Evolutionary conservation across 2,113 vertebrate species (phyloP).

Genomic region (Lanius ludovicianus): DNA sequence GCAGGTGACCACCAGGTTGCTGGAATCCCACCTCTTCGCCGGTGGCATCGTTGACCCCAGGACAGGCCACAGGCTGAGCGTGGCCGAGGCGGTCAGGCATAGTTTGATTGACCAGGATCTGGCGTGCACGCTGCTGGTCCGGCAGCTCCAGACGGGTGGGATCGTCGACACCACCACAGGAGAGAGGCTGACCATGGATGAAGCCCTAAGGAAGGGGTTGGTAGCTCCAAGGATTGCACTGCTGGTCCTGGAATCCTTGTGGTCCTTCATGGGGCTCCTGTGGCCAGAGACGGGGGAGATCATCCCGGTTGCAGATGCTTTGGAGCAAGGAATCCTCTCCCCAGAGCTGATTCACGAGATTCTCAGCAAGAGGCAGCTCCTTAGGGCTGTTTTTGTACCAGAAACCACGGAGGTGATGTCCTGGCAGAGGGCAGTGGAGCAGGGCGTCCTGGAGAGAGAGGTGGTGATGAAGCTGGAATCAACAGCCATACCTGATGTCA

Average conservation of each 20-base stretch:
- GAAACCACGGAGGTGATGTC: conserved; percentile 80
- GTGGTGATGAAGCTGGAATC: conserved; percentile 73
- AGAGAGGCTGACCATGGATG: conserved; percentile 81
- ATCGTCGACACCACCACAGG: conserved; percentile 81
- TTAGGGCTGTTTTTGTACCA: conserved; percentile 82
- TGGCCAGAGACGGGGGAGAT: conserved; percentile 91
- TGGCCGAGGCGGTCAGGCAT: conserved; percentile 82
- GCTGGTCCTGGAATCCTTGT: conserved; percentile 85
- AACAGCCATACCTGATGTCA: conserved; percentile 79
- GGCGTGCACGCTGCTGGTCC: conserved; percentile 82
- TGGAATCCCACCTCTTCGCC: conserved; percentile 93
- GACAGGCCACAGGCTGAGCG: conserved; percentile 84
- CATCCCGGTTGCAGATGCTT: conserved; percentile 77
- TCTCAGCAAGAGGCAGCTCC: conserved; percentile 77
- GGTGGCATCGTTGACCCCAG: conserved; percentile 92
- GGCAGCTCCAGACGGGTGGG: conserved; percentile 87
- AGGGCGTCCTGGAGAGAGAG: conserved; percentile 70
- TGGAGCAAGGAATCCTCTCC: conserved; percentile 86
- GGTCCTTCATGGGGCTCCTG: conserved; percentile 83
- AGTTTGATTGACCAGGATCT: conserved; percentile 88
- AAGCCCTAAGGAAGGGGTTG: conserved; percentile 80
- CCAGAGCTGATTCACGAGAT: conserved; percentile 77
- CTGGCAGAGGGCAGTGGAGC: conserved; percentile 74
- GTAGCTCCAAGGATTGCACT: conserved; percentile 81
- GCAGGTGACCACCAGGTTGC: conserved; percentile 80